Evolutionary conservation across 2,888 invertebrate species (phyloP).

Genomic region (Cephus nigrinus): DNA sequence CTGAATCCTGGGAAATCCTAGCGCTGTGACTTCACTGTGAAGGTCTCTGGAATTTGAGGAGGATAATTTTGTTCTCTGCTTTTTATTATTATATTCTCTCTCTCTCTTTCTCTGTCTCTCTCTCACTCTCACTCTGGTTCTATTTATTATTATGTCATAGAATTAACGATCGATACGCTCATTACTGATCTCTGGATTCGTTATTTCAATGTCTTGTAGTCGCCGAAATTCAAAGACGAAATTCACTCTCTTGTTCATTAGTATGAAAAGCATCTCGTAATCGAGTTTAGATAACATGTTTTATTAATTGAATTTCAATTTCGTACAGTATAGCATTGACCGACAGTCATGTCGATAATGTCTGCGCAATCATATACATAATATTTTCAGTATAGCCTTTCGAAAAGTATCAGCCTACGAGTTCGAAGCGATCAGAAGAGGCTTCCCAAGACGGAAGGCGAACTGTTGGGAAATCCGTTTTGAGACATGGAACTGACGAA

Average conservation of each 20-base stretch:
- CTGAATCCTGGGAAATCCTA: background rate
- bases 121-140: background rate
- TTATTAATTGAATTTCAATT: background rate
- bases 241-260: background rate
- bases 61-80: background rate
- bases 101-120: too few relatives aligned
- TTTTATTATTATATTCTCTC: background rate
- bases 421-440: background rate
- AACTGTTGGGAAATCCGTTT: background rate
- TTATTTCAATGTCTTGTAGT: background rate
- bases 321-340: background rate
- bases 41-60: background rate
- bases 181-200: background rate
- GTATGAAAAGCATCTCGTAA: background rate
- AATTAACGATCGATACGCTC: background rate
- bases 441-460: background rate
- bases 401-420: background rate
- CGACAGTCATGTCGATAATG: background rate
- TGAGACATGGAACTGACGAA: background rate
- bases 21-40: background rate
- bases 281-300: background rate
- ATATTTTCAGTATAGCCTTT: background rate
- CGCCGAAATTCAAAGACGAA: background rate
- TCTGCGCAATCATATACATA: background rate
- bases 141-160: background rate